These are phyloP conservation scores for Caenorhabditis macrosperma DNA, from an alignment of 2,888 invertebrate species.

Conservation along the genomic window DNA sequence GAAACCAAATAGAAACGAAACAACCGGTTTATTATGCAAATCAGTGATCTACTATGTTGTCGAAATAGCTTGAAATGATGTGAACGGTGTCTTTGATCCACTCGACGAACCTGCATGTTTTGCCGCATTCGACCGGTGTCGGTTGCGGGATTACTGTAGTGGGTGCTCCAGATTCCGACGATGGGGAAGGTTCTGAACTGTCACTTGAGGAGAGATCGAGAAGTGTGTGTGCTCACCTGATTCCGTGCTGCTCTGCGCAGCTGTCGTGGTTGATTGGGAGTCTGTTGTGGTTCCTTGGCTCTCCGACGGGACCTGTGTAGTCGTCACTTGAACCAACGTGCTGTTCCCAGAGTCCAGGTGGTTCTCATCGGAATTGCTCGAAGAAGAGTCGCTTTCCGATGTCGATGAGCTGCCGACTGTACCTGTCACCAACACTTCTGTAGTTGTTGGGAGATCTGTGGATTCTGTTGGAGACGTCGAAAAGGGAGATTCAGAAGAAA, in stretches of 20 bases:
- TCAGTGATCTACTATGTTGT: conserved; percentile 38
- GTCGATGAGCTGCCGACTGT: conserved; percentile 7
- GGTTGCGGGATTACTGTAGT: neutral
- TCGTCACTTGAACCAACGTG: conserved; percentile 23
- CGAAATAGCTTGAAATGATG: conserved; percentile 43
- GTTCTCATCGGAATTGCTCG: conserved; percentile 42
- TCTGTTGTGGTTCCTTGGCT: neutral
- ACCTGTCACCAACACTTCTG: conserved; percentile 7
- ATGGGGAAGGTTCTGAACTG: no score
- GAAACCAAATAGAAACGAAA: conserved; percentile 13
- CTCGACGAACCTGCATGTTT: conserved; percentile 61
- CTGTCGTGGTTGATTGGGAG: neutral
- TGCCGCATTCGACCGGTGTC: conserved; percentile 37
- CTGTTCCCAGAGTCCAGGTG: conserved; percentile 31
- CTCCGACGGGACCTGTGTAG: conserved; percentile 15
- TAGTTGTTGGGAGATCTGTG: neutral
- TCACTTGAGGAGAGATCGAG: neutral
- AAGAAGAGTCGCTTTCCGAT: conserved; percentile 37
- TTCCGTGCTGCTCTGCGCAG: neutral
- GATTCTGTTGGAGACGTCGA: neutral
- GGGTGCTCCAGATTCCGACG: conserved; percentile 26
- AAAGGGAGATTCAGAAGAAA: neutral
- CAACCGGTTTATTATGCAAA: conserved; percentile 47
- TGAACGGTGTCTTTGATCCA: conserved; percentile 55
- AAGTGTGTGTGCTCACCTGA: no score